Evolutionary conservation across 1,140 invertebrate genomes (phyloP).

Genomic region (Drosophila novamexicana): DNA sequence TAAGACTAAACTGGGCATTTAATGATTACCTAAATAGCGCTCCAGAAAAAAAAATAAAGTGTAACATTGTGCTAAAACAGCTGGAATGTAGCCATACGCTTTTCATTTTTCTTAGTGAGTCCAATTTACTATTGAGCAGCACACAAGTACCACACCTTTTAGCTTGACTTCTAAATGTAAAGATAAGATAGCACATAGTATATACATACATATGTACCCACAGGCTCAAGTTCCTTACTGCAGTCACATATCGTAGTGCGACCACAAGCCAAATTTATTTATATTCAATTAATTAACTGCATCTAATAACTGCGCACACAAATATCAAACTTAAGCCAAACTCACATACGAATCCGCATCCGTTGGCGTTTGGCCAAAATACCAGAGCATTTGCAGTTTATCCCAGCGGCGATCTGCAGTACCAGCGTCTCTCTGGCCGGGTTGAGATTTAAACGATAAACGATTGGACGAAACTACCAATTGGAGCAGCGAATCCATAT

Average conservation of each 20-base stretch:
- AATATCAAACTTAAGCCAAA: conserved; percentile 4
- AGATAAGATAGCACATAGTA: too few relatives aligned
- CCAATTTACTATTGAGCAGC: neutral
- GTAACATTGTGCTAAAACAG: too few relatives aligned
- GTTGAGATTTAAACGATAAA: conserved; percentile 45
- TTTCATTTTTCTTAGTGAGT: too few relatives aligned
- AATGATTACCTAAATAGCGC: too few relatives aligned
- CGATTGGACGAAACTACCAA: conserved; percentile 45
- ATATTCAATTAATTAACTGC: conserved; percentile 58
- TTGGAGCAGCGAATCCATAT: conserved; percentile 17
- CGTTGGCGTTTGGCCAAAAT: conserved; percentile 51
- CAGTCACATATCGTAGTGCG: neutral
- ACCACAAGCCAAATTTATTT: conserved; percentile 36
- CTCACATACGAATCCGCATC: conserved; percentile 18
- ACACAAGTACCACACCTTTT: neutral
- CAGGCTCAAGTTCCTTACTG: neutral
- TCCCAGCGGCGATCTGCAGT: conserved; percentile 18
- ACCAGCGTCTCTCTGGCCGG: neutral
- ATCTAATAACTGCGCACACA: conserved; percentile 12
- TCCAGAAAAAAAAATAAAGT: too few relatives aligned
- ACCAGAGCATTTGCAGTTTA: conserved; percentile 18
- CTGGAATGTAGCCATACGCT: too few relatives aligned
- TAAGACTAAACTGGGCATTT: too few relatives aligned
- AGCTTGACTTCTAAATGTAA: neutral
- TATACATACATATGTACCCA: neutral